phyloP scores from a whole-genome alignment of 1,140 invertebrate species.

The Drosophila obscura region DNA sequence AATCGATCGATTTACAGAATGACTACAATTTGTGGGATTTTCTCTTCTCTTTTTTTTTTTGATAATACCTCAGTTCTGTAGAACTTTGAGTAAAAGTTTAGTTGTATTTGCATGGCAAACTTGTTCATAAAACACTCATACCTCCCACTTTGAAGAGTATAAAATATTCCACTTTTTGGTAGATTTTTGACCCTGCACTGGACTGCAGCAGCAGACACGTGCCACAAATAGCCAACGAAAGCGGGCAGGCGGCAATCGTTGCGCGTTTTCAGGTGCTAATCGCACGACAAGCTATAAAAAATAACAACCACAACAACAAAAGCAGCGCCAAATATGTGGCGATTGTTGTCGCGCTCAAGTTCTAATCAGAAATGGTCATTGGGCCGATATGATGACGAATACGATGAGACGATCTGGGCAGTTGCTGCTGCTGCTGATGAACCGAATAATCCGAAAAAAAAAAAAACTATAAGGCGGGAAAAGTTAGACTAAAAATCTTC shows the following conservation, averaged over 20 bases:
- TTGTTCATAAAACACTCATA: no score
- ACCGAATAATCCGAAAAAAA: no score
- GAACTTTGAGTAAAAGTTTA: no score
- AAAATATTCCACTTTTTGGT: constrained; percentile 19
- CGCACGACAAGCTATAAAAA: constrained; percentile 30
- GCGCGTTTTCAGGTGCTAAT: constrained; percentile 72
- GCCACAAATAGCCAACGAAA: constrained; percentile 67
- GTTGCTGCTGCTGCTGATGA: no score
- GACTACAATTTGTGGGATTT: no score
- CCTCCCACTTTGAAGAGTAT: background rate
- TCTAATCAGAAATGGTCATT: constrained; percentile 63
- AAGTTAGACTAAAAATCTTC: no score
- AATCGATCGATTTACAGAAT: no score
- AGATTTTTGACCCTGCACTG: constrained; percentile 40
- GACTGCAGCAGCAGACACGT: constrained; percentile 60
- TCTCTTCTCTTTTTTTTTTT: no score
- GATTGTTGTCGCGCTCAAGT: constrained; percentile 36
- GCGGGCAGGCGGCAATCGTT: background rate
- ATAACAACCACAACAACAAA: constrained; percentile 16
- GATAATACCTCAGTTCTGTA: no score
- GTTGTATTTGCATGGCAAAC: no score
- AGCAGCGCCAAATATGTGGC: constrained; percentile 63
- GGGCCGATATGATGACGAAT: constrained; percentile 31
- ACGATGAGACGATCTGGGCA: no score
- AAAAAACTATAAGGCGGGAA: no score